Evolutionary conservation across 2,888 invertebrate genomes (phyloP), one percentile per base, ranked within the genome.

Genomic region (Amaurobius ferox): DNA sequence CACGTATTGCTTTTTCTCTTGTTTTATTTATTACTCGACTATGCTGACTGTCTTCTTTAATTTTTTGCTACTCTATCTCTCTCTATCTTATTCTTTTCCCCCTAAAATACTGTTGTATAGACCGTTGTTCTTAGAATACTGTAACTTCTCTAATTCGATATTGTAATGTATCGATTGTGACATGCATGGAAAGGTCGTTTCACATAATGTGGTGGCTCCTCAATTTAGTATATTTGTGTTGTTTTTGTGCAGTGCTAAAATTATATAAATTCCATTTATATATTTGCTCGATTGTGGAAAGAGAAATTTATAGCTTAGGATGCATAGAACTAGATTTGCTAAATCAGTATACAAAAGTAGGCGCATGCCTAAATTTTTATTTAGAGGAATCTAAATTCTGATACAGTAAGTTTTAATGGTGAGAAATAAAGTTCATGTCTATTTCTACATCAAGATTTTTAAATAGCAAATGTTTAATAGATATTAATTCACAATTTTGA

Each of bases 361-460:
- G 44, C 44, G 44, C 44, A 44, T 44, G 44, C 16, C 16, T 44
- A 7, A 35, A 7, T 35, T 7, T 5, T 2, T 44, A 44, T 44
- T 44, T 44, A 9, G 6, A 7, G 16, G 2, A 2, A 16, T 2
- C n/a, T 16, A 44, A 9, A 44, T 35, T 5, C 44, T 44, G 2
- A 16, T 2, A 44, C 2, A 64, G 13, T n/a, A 26, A 64, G 28
- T 29, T 29, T 29, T 11, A 70, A 81, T 29, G 71, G 77, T 64
- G 72, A 73, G 85, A 78, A 78, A 78, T 78, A 85, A 78, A 73
- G 67, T 55, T 28, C 40, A 2, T 85, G 85, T 44, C 32, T 48
- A 19, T 77, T 85, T 78, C 77, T 85, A 29, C 85, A 85, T 85
- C 78, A 85, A 85, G 72, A 74, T 64, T 26, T 39, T 62, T 6